These are phyloP conservation scores for Hirudinaria manillensis DNA, from an alignment of 2,888 invertebrate species.

Conservation along the genomic window DNA sequence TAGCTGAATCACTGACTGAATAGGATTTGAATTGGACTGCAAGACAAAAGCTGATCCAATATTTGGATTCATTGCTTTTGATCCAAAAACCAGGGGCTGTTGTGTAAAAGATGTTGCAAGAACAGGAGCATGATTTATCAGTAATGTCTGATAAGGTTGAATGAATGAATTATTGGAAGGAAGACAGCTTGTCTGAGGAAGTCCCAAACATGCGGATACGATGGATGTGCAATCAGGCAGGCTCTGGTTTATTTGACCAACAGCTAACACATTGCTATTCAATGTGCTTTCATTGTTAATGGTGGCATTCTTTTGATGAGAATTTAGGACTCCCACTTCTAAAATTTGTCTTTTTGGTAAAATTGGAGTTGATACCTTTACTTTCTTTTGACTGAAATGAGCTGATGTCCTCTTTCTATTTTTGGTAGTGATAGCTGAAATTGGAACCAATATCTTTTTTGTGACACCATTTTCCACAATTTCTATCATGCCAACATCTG, in stretches of 20 bases:
- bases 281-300: background rate
- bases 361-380: background rate
- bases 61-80: background rate
- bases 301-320: too few species aligned
- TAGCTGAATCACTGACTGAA: background rate
- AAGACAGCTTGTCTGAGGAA: background rate
- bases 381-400: background rate
- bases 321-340: background rate
- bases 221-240: background rate
- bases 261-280: background rate
- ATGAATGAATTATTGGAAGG: background rate
- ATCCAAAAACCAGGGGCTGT: background rate
- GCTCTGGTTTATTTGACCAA: background rate
- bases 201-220: background rate
- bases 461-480: background rate
- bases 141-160: constrained; percentile 5
- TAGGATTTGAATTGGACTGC: background rate
- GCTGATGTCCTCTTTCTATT: background rate
- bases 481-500: background rate
- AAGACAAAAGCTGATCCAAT: background rate
- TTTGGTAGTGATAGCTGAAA: background rate
- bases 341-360: background rate
- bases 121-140: background rate
- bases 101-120: background rate
- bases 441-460: background rate